Conservation (phyloP, 2,113 vertebrate genomes). For the Halcyon senegalensis region DNA sequence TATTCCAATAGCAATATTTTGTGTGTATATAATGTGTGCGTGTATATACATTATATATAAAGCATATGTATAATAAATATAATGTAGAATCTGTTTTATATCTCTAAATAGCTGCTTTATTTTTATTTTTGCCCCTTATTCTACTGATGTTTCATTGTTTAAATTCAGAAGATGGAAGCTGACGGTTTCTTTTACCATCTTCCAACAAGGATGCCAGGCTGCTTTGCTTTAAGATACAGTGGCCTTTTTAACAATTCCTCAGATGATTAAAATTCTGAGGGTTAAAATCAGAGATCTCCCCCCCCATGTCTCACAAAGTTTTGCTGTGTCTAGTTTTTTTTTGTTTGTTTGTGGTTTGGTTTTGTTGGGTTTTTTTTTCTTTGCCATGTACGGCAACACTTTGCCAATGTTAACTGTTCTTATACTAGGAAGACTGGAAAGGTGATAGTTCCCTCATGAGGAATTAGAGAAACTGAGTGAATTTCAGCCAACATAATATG, state of each 20-base stretch:
- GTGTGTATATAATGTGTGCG: fast-evolving
- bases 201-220: background rate
- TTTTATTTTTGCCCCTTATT: background rate
- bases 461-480: background rate
- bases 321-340: no score
- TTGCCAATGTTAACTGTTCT: background rate
- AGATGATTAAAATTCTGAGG: no score
- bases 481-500: background rate
- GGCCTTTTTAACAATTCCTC: background rate
- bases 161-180: background rate
- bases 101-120: background rate
- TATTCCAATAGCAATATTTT: background rate
- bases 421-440: background rate
- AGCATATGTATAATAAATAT: background rate
- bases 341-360: no score
- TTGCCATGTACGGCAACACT: background rate
- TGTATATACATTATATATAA: background rate
- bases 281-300: no score
- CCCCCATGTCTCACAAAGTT: no score
- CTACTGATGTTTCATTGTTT: background rate
- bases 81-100: background rate
- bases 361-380: background rate
- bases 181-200: background rate
- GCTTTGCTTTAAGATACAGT: background rate
- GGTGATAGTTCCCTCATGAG: background rate